Evolutionary conservation across 1,140 invertebrate genomes (phyloP).

Genomic region (Trichoplusia ni): DNA sequence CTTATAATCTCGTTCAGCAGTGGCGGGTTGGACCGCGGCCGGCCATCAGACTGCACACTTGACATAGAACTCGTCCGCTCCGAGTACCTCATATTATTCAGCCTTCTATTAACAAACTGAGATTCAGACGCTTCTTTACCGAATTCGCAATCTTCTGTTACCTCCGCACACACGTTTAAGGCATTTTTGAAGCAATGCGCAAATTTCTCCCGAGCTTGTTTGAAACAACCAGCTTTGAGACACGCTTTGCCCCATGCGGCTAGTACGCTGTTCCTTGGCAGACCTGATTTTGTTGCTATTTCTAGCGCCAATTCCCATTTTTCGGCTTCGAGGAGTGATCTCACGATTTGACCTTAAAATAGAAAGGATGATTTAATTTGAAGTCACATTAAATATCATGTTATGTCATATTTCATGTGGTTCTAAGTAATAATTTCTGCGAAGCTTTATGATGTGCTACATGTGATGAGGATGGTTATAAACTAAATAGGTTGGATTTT

Average conservation of each 20-base stretch:
- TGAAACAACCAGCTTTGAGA: constrained; percentile 89
- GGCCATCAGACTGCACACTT: constrained; percentile 71
- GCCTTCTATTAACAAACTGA: constrained; percentile 56
- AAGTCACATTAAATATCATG: not conserved
- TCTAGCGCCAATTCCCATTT: constrained; percentile 92
- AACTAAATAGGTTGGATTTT: too few species aligned
- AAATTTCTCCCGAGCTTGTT: constrained; percentile 87
- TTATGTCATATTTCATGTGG: not conserved
- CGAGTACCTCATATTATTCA: constrained; percentile 48
- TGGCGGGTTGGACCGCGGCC: constrained; percentile 83
- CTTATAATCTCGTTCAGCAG: constrained; percentile 86
- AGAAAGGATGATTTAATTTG: not conserved
- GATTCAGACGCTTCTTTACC: constrained; percentile 66
- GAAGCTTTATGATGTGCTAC: too few species aligned
- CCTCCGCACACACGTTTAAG: constrained; percentile 56
- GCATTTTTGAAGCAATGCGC: constrained; percentile 82
- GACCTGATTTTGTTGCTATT: constrained; percentile 92
- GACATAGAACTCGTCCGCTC: constrained; percentile 62
- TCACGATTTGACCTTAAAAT: constrained; percentile 69
- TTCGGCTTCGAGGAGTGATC: constrained; percentile 87
- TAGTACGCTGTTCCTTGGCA: constrained; percentile 90
- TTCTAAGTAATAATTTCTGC: too few species aligned
- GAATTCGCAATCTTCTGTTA: constrained; percentile 63
- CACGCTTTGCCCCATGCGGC: constrained; percentile 93
- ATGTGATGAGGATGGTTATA: too few species aligned